These are phyloP conservation scores for Sinelater perroti DNA, from an alignment of 2,888 invertebrate species.

Conservation along the genomic window DNA sequence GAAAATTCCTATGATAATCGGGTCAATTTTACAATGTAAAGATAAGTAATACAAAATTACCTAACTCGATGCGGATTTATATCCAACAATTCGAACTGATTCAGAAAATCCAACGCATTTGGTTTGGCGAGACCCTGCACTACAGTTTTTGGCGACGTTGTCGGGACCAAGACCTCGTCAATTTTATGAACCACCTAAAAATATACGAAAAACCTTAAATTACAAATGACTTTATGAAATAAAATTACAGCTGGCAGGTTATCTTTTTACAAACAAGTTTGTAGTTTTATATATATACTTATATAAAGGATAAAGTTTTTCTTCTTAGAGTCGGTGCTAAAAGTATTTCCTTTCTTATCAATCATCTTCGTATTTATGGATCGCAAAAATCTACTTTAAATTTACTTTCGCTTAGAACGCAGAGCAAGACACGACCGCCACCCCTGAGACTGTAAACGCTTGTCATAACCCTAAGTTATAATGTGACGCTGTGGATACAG, in stretches of 20 bases:
- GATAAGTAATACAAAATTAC: constrained; percentile 59
- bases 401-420: constrained; percentile 33
- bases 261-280: too few relatives aligned
- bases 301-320: too few relatives aligned
- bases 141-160: constrained; percentile 70
- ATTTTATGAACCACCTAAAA: constrained; percentile 85
- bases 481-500: constrained; percentile 23
- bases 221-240: too few relatives aligned
- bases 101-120: constrained; percentile 81
- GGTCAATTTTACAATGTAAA: background rate
- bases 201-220: background rate
- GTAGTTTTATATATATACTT: too few relatives aligned
- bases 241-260: too few relatives aligned
- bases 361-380: constrained; percentile 22
- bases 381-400: constrained; percentile 31
- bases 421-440: constrained; percentile 17
- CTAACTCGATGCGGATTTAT: constrained; percentile 77
- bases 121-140: constrained; percentile 77
- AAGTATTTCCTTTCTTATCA: too few relatives aligned
- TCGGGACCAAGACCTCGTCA: constrained; percentile 85
- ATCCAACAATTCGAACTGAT: constrained; percentile 78
- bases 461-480: constrained; percentile 21
- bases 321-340: too few relatives aligned
- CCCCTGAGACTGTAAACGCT: constrained; percentile 29
- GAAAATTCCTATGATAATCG: constrained; percentile 68